Base-by-base conservation (phyloP, 2,113 vertebrate species). In the Sceloporus tristichus region DNA sequence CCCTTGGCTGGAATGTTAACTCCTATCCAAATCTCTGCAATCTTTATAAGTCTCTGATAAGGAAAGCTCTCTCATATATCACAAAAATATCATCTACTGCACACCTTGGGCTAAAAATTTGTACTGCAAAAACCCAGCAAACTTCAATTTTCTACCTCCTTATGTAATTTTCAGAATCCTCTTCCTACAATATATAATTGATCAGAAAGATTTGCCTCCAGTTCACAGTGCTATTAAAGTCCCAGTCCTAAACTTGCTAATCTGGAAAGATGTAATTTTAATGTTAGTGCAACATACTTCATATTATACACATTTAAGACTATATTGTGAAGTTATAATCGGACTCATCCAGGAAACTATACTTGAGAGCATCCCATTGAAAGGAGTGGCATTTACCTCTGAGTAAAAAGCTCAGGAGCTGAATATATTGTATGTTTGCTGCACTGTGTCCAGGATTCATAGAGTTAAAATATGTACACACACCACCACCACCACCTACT, bases 371-470 rank as follows among this genome's bases (percentile, higher is more conserved):
- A 78, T 66, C 8, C 9, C 9, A 48, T 5, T 68, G 40, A 78
- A 86, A 53, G 40, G 1, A 23, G 18, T 21, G 1, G 14, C 13
- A 66, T 77, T 66, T n/a, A 78, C 21, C 54, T 56, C 27, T 54
- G 25, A 34, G 66, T 27, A 82, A 53, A 53, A 7, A 25, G 56
- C 48, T 34, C 56, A 62, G n/a, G 19, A 65, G 27, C 29, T 27
- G 0, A 29, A 7, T 74, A 48, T 48, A 48, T 48, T 48, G 62
- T 70, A 59, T 62, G 53, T 85, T 91, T 88, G 87, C 92, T 82
- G 87, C 87, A 92, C 29, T 79, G 34, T 83, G 84, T 90, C 87
- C 84, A 85, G 83, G 92, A 88, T 85, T 88, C 79, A 85, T 88
- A 84, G 82, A 91, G 29, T 3, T 80, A 92, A 91, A 93, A 48